These are phyloP conservation scores for Drosophila micromelanica DNA, from an alignment of 1,140 invertebrate genomes.

Conservation along the genomic window DNA sequence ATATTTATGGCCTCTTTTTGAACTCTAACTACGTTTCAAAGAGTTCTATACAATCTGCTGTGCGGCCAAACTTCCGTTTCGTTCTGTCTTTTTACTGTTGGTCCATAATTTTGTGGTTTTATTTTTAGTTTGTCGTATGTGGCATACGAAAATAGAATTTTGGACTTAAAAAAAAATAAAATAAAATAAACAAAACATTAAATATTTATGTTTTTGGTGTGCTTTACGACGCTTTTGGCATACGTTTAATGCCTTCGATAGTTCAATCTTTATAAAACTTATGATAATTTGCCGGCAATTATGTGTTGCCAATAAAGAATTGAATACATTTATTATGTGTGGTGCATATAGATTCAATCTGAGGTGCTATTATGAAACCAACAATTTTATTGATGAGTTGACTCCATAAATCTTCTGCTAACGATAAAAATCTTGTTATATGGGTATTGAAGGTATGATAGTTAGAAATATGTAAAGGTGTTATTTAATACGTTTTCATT, in stretches of 20 bases:
- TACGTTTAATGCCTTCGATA: constrained; percentile 10
- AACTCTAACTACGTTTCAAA: constrained; percentile 38
- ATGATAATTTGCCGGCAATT: constrained; percentile 59
- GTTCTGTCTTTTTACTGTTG: constrained; percentile 34
- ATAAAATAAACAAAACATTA: constrained; percentile 6
- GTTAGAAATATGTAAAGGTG: not conserved
- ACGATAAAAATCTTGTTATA: not conserved
- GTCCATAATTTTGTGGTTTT: constrained; percentile 66
- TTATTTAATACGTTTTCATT: too few species aligned
- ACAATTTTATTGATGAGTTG: constrained; percentile 10
- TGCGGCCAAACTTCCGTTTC: constrained; percentile 67
- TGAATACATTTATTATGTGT: constrained; percentile 16
- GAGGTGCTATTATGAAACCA: constrained; percentile 38
- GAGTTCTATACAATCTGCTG: constrained; percentile 20
- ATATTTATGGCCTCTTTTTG: constrained; percentile 79
- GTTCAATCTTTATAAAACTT: constrained; percentile 42
- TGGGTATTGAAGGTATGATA: not conserved
- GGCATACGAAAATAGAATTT: constrained; percentile 45
- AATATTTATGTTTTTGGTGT: constrained; percentile 32
- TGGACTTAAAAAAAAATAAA: not conserved
- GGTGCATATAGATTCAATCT: constrained; percentile 11
- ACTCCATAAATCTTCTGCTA: constrained; percentile 4
- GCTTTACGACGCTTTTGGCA: constrained; percentile 27
- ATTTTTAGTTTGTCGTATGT: constrained; percentile 43
- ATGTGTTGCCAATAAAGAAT: constrained; percentile 28